A percentile compares a stretch with the other conserved stretches of the same genome.
phyloP scores from a whole-genome alignment of 2,888 invertebrate genomes.

The Resseliella maxima region DNA sequence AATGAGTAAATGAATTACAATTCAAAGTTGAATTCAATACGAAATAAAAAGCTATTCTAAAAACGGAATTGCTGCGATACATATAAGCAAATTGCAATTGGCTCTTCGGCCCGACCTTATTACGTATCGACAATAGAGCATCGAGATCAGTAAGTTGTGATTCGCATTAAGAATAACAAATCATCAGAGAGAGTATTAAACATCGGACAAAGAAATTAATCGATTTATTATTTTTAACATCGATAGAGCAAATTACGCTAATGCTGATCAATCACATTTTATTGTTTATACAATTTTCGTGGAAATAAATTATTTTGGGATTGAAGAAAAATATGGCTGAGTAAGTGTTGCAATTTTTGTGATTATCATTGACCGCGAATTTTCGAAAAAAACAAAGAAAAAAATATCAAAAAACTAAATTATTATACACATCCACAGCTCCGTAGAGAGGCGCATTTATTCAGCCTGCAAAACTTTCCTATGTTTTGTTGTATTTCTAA shows the following conservation, averaged over 20 bases:
- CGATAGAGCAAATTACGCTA: neutral
- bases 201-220: neutral
- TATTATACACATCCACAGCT: constrained; percentile 11
- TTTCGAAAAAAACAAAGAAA: neutral
- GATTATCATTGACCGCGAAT: neutral
- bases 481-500: constrained; percentile 32
- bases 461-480: constrained; percentile 45
- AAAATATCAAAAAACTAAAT: neutral
- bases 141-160: neutral
- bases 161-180: neutral
- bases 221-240: neutral
- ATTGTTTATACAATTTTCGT: neutral
- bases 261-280: neutral
- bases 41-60: neutral
- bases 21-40: neutral
- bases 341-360: neutral
- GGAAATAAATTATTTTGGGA: neutral
- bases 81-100: neutral
- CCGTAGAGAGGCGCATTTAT: constrained; percentile 26
- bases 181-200: neutral
- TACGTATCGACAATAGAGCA: neutral
- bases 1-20: neutral
- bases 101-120: neutral
- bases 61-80: constrained; percentile 13
- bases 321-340: neutral